These are phyloP conservation scores for Sapayoa aenigma DNA, from an alignment of 2,113 vertebrate genomes.

Conservation along the genomic window DNA sequence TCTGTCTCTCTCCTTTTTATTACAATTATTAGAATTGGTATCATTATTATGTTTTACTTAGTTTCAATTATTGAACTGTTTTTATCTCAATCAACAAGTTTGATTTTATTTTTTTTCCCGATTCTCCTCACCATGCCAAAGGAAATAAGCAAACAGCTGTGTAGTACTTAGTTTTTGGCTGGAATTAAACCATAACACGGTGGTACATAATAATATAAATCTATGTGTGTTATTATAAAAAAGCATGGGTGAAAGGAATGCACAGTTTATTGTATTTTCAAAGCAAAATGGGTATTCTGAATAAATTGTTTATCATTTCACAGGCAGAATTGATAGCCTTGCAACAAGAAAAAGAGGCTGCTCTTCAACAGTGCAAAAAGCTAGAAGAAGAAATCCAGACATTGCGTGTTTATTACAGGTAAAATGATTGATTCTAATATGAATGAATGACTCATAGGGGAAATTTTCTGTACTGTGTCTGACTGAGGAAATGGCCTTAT, in stretches of 20 bases:
- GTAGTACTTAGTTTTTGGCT: neutral
- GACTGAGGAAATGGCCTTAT: conserved; percentile 57
- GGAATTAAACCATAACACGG: neutral
- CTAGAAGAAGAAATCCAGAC: conserved; percentile 81
- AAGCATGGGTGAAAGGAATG: neutral
- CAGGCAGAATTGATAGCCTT: conserved; percentile 76
- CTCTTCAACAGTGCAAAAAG: conserved; percentile 73
- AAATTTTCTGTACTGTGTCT: conserved; percentile 23
- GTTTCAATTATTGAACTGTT: neutral
- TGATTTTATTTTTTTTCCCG: neutral
- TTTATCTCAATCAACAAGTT: neutral
- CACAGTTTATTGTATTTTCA: neutral
- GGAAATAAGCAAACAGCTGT: neutral
- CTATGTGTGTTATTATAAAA: neutral
- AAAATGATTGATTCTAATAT: conserved; percentile 49
- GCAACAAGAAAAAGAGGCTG: conserved; percentile 76
- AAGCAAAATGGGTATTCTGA: neutral
- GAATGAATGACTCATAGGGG: conserved; percentile 40
- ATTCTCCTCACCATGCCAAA: neutral
- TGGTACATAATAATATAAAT: neutral
- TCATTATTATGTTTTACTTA: neutral
- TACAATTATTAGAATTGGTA: neutral
- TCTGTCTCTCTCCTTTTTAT: neutral
- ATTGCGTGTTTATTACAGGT: conserved; percentile 82
- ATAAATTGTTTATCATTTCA: neutral